Conservation (phyloP, 2,797 vertebrate species). For the Chromobotia macracanthus region DNA sequence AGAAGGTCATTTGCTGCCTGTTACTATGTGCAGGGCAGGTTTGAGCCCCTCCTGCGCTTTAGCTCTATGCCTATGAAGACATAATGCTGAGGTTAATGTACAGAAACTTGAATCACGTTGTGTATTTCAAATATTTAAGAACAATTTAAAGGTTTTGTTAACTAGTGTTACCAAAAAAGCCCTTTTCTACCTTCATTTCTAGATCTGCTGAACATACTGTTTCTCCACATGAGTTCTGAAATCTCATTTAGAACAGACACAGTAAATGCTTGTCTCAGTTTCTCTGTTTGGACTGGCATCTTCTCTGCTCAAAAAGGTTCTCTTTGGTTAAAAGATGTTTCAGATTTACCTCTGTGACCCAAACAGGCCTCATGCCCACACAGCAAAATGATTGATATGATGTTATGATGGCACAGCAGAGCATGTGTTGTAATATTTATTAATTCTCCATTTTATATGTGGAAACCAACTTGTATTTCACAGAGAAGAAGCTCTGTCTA, state of each 20-base stretch:
- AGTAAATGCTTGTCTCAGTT: conserved; percentile 49
- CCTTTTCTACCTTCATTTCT: background rate
- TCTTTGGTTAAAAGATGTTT: conserved; percentile 12
- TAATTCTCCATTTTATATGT: conserved; percentile 49
- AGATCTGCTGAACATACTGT: conserved; percentile 1
- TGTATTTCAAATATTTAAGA: conserved; percentile 27
- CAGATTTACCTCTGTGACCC: background rate
- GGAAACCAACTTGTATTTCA: conserved; percentile 54
- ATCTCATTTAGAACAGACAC: background rate
- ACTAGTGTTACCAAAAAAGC: background rate
- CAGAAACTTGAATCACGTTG: conserved; percentile 35
- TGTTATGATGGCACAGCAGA: background rate
- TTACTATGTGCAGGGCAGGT: background rate
- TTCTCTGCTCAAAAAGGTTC: conserved; percentile 5
- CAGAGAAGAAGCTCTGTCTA: conserved; percentile 41
- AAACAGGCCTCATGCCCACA: background rate
- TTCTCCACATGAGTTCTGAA: conserved; percentile 15
- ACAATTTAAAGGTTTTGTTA: background rate
- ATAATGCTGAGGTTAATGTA: background rate
- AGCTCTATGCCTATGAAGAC: background rate
- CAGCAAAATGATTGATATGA: conserved; percentile 15
- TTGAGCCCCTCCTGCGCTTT: background rate
- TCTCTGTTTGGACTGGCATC: background rate
- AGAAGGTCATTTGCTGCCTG: no score
- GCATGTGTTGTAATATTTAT: background rate